phyloP scores from a whole-genome alignment of 2,113 vertebrate species.

The Cnemophilus loriae region DNA sequence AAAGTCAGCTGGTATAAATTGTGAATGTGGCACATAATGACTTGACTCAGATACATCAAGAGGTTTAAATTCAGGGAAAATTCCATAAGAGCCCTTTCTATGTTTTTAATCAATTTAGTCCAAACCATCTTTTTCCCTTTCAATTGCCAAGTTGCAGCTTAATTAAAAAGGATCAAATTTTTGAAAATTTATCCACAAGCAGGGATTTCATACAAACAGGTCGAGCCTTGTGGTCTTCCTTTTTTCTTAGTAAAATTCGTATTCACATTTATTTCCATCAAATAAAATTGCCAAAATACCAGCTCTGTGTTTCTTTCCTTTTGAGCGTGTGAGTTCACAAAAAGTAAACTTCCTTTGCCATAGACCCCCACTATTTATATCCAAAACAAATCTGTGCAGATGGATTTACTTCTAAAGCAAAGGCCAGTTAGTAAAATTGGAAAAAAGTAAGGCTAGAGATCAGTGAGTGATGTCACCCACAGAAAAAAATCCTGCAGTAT shows the following conservation, averaged over 20 bases:
- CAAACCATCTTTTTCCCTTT: not conserved
- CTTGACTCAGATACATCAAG: not conserved
- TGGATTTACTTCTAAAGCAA: not conserved
- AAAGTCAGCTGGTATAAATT: constrained; percentile 7
- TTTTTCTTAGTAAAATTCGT: not conserved
- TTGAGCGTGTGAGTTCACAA: not conserved
- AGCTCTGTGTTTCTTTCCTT: not conserved
- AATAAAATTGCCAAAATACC: not conserved
- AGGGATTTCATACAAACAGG: not conserved
- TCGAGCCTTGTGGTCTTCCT: not conserved
- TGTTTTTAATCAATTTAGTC: not conserved
- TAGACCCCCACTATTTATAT: not conserved
- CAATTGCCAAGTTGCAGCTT: not conserved
- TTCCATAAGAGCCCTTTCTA: not conserved
- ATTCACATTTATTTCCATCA: not conserved
- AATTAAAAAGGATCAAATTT: not conserved
- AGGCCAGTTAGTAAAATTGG: not conserved
- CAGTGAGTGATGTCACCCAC: not conserved
- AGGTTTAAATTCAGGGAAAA: not conserved
- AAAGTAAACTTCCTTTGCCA: not conserved
- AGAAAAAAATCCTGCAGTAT: not conserved
- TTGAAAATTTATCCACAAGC: not conserved
- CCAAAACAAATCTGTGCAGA: not conserved
- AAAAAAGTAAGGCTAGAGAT: not conserved
- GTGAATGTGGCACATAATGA: not conserved